Conservation (phyloP, 64 coral and sea anemone species). For the Pocillopora damicornis region DNA sequence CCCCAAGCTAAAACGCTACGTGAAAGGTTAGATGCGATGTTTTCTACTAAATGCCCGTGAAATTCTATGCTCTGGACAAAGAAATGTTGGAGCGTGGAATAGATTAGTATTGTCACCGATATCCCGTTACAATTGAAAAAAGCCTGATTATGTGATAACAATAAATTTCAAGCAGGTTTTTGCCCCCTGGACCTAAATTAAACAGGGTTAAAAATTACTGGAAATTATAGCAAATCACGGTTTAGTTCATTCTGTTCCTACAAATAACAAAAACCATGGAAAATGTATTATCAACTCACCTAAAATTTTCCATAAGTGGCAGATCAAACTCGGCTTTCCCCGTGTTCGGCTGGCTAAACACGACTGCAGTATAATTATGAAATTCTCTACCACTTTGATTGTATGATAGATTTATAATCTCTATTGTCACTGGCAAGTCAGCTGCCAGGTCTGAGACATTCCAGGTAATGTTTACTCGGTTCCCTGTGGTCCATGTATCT, state of each 20-base stretch:
- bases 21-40: no score
- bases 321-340: slow-evolving; percentile 26
- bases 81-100: no score
- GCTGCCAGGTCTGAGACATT: neutral
- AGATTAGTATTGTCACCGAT: no score
- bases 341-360: slow-evolving; percentile 1
- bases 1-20: no score
- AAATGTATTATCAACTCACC: neutral
- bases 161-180: no score
- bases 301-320: neutral
- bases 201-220: no score
- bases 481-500: neutral
- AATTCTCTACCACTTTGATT: neutral
- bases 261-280: neutral
- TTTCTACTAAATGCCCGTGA: no score
- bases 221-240: no score
- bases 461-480: neutral
- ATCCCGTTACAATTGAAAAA: no score
- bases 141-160: no score
- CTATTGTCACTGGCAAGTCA: neutral
- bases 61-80: no score
- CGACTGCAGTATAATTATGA: neutral
- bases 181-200: no score
- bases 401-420: slow-evolving; percentile 4
- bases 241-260: neutral